Evolutionary conservation across 2,797 vertebrate species (phyloP).

Genomic region (Fratercula arctica): DNA sequence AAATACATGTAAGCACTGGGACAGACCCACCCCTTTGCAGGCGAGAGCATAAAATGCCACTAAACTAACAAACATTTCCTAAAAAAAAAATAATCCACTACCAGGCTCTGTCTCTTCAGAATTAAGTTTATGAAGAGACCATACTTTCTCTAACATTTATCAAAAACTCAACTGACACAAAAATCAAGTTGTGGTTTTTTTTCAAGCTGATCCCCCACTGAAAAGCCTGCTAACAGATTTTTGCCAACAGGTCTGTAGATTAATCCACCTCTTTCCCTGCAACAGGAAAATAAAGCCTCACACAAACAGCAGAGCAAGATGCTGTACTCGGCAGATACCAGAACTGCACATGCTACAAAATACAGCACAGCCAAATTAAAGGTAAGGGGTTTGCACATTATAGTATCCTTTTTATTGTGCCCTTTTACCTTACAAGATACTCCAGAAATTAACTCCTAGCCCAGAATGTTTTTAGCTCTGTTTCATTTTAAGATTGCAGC

Average conservation of each 20-base stretch:
- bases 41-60: not conserved
- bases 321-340: constrained; percentile 23
- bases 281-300: constrained; percentile 18
- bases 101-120: not conserved
- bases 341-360: not conserved
- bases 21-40: not conserved
- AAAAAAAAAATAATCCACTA: not conserved
- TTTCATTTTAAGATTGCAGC: not conserved
- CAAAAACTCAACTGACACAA: not conserved
- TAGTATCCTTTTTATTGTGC: not conserved
- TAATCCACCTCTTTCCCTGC: constrained; percentile 36
- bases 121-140: not conserved
- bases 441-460: not conserved
- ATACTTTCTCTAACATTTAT: not conserved
- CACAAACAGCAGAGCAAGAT: constrained; percentile 23
- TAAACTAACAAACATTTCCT: not conserved
- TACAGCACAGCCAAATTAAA: not conserved
- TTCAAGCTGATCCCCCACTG: not conserved
- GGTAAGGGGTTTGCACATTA: not conserved
- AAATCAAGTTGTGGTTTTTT: not conserved
- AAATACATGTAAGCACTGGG: not conserved
- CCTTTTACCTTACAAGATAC: not conserved
- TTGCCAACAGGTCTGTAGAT: not conserved
- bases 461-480: not conserved
- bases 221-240: not conserved